These are phyloP conservation scores for Riptortus pedestris DNA, from an alignment of 1,140 invertebrate genomes.

Conservation along the genomic window DNA sequence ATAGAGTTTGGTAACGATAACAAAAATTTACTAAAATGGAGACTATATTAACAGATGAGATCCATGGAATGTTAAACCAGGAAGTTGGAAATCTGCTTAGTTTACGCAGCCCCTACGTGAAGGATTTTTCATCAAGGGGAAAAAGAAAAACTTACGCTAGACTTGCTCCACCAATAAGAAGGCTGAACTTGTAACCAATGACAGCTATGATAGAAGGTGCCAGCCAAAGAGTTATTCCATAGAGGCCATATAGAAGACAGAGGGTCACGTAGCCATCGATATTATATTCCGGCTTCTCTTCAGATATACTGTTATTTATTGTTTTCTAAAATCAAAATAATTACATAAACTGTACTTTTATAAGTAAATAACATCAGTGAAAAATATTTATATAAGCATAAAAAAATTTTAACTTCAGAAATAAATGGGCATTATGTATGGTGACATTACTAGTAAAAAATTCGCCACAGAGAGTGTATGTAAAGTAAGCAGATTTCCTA, in stretches of 20 bases:
- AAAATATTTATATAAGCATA: background rate
- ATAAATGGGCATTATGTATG: background rate
- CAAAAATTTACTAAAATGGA: too few relatives aligned
- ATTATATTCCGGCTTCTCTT: conserved; percentile 62
- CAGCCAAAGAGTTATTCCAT: conserved; percentile 83
- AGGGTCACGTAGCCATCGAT: conserved; percentile 81
- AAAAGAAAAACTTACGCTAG: background rate
- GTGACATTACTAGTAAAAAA: too few relatives aligned
- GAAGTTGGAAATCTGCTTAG: too few relatives aligned
- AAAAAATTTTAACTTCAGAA: background rate
- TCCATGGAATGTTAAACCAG: too few relatives aligned
- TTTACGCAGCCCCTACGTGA: too few relatives aligned
- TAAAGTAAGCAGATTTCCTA: too few relatives aligned
- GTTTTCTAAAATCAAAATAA: conserved; percentile 59
- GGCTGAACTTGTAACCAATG: conserved; percentile 69
- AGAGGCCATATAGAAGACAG: conserved; percentile 79
- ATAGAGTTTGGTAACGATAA: too few relatives aligned
- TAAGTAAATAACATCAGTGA: background rate
- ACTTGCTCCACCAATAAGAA: conserved; percentile 39
- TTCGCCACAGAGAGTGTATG: too few relatives aligned
- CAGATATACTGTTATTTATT: conserved; percentile 67
- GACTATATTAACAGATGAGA: too few relatives aligned
- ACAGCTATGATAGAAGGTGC: conserved; percentile 79
- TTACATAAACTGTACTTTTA: background rate
- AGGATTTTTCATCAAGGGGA: too few relatives aligned